These are phyloP conservation scores for Amorpha juglandis DNA, from an alignment of 2,888 invertebrate genomes.

Conservation along the genomic window DNA sequence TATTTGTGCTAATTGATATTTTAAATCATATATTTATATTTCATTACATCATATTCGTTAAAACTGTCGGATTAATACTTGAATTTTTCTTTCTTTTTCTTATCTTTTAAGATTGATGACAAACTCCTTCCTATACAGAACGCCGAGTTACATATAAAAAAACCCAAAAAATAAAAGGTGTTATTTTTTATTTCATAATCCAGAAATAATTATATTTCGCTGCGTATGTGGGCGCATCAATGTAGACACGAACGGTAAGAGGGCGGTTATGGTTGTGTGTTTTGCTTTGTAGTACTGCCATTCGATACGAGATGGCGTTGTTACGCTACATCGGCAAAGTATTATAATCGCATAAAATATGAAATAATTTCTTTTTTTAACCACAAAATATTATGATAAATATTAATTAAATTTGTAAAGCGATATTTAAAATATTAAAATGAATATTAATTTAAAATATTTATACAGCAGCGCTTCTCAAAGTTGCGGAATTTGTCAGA, in stretches of 20 bases:
- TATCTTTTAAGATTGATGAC: too few relatives aligned
- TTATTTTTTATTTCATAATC: too few relatives aligned
- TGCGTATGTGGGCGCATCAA: slow-evolving; percentile 47
- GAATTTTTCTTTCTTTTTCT: too few relatives aligned
- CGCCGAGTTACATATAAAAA: too few relatives aligned
- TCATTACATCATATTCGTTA: too few relatives aligned
- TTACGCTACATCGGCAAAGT: neutral
- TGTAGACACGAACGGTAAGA: slow-evolving; percentile 38
- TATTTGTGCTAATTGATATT: too few relatives aligned
- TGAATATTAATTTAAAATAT: slow-evolving; percentile 22
- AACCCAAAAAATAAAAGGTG: too few relatives aligned
- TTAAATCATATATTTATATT: too few relatives aligned
- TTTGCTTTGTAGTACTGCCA: slow-evolving; percentile 59
- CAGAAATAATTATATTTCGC: neutral
- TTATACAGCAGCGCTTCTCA: slow-evolving; percentile 58
- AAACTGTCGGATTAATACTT: too few relatives aligned
- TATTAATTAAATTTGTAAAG: neutral
- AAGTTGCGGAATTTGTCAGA: slow-evolving; percentile 54
- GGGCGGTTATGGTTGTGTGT: slow-evolving; percentile 38
- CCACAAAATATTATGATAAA: neutral
- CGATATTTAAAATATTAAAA: slow-evolving; percentile 16
- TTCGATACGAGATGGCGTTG: slow-evolving; percentile 75
- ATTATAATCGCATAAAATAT: neutral
- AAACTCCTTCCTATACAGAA: too few relatives aligned
- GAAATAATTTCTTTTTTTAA: neutral